Conservation (phyloP, 2,888 invertebrate genomes). For the Tipula confusa region DNA sequence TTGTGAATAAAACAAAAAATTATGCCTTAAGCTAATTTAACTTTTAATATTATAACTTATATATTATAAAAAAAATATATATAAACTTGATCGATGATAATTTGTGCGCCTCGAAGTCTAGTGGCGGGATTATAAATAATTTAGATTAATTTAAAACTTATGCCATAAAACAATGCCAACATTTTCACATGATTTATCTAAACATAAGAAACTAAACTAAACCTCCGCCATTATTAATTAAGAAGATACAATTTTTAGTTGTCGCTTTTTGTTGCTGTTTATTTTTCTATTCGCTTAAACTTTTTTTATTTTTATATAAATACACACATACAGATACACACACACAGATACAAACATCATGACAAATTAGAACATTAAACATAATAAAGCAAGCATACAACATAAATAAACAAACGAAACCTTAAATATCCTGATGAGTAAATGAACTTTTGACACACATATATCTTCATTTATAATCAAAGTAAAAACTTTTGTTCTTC, state of each 20-base stretch:
- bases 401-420: neutral
- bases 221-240: neutral
- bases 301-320: neutral
- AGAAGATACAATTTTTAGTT: neutral
- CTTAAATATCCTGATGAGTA: neutral
- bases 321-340: too few relatives aligned
- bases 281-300: neutral
- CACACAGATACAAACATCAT: too few relatives aligned
- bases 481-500: neutral
- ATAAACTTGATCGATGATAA: too few relatives aligned
- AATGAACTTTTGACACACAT: neutral
- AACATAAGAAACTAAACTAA: neutral
- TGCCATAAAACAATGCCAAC: too few relatives aligned
- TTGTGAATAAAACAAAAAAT: too few relatives aligned
- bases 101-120: too few relatives aligned
- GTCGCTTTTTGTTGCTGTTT: neutral
- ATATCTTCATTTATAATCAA: constrained; percentile 12
- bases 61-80: too few relatives aligned
- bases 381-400: neutral
- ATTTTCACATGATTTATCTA: neutral
- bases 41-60: too few relatives aligned
- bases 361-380: neutral
- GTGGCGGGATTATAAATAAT: too few relatives aligned
- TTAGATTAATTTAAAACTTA: too few relatives aligned
- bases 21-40: too few relatives aligned